phyloP scores from a whole-genome alignment of 2,797 vertebrate species.

The Lagorchestes hirsutus region DNA sequence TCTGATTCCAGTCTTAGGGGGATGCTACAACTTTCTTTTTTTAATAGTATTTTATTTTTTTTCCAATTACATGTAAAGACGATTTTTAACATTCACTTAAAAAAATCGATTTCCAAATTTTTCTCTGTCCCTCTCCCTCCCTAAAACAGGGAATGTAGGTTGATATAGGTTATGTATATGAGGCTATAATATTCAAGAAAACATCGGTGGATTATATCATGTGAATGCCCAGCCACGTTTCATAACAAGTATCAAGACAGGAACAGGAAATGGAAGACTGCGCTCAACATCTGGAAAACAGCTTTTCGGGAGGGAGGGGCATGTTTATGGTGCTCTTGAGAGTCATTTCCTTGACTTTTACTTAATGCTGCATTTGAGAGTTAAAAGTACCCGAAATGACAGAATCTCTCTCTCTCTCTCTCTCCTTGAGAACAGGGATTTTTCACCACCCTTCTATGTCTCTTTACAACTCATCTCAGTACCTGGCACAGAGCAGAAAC shows the following conservation, averaged over 20 bases:
- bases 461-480: neutral
- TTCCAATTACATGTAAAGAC: neutral
- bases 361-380: slow-evolving; percentile 5
- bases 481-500: neutral
- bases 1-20: neutral
- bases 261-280: neutral
- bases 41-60: neutral
- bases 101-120: neutral
- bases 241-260: neutral
- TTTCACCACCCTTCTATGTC: neutral
- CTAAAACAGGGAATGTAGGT: neutral
- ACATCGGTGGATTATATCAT: neutral
- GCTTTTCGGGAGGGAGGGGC: neutral
- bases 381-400: neutral
- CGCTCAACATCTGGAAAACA: neutral
- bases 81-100: neutral
- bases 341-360: neutral
- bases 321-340: neutral
- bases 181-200: neutral
- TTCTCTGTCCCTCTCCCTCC: neutral
- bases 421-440: neutral
- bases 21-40: neutral
- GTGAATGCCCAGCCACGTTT: neutral
- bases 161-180: neutral
- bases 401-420: neutral